These are phyloP conservation scores for Ceuthmochares aereus DNA, from an alignment of 2,113 vertebrate species.

Conservation along the genomic window DNA sequence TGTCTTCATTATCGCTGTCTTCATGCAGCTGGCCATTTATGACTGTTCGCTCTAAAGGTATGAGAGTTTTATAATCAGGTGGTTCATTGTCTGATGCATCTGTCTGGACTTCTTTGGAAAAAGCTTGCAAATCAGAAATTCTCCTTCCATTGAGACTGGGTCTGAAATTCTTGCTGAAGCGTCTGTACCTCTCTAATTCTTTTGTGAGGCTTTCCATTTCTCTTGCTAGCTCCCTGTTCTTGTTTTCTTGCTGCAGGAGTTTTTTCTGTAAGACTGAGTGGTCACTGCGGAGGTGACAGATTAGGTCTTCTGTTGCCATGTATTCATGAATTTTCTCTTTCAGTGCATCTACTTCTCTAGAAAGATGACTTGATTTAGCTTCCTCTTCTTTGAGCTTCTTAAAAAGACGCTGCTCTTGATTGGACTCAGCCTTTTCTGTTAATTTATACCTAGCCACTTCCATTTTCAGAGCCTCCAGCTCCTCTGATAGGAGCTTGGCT, in stretches of 20 bases:
- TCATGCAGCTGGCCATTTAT: conserved; percentile 89
- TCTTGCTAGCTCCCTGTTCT: conserved; percentile 91
- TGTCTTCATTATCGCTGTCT: conserved; percentile 82
- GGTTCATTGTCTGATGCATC: conserved; percentile 84
- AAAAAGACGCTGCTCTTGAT: conserved; percentile 90
- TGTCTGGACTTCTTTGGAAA: conserved; percentile 95
- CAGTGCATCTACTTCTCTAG: conserved; percentile 89
- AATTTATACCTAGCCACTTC: conserved; percentile 91
- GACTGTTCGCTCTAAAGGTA: conserved; percentile 84
- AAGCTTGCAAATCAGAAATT: conserved; percentile 90
- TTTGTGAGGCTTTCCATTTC: conserved; percentile 93
- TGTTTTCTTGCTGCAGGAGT: conserved; percentile 91
- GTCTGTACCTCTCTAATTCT: conserved; percentile 92
- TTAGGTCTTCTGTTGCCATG: conserved; percentile 90
- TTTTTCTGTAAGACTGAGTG: conserved; percentile 90
- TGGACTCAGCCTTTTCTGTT: conserved; percentile 91
- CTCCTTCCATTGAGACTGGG: conserved; percentile 90
- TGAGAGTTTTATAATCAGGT: conserved; percentile 82
- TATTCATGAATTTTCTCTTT: conserved; percentile 97
- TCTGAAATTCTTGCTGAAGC: conserved; percentile 90
- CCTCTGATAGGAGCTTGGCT: conserved; percentile 86
- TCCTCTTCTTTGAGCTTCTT: conserved; percentile 93
- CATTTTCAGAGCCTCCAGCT: conserved; percentile 87
- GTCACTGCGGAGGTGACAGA: conserved; percentile 89
- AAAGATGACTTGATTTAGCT: conserved; percentile 90